Conservation (phyloP, 2,797 vertebrate genomes). For the Pteronotus mesoamericanus region DNA sequence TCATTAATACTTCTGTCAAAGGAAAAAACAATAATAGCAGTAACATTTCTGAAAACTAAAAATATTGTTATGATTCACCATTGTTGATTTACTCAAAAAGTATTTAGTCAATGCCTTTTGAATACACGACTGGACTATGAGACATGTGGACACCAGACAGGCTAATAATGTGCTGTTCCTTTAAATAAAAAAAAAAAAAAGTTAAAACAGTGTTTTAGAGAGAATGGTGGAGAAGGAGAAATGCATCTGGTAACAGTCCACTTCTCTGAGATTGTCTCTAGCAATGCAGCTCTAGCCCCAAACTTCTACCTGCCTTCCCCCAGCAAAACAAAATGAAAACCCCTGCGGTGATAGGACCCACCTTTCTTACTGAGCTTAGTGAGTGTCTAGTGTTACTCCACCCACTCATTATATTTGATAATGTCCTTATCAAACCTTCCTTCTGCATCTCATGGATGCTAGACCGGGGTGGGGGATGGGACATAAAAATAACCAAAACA, state of each 20-base stretch:
- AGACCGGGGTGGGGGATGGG: neutral
- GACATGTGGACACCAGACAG: neutral
- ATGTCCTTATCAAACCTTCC: neutral
- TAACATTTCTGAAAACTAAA: neutral
- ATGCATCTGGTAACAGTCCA: neutral
- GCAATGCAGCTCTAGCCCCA: too few relatives aligned
- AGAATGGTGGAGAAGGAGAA: neutral
- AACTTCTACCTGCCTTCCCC: neutral
- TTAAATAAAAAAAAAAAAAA: neutral
- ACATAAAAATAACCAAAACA: neutral
- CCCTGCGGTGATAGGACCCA: neutral
- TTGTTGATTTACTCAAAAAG: neutral
- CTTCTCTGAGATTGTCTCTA: neutral
- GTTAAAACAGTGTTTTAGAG: neutral
- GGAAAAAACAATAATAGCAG: neutral
- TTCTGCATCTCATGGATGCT: neutral
- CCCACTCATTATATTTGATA: neutral
- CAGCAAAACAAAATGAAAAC: neutral
- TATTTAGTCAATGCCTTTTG: neutral
- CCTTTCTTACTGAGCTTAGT: neutral
- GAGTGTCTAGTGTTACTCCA: neutral
- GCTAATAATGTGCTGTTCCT: neutral
- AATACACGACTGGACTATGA: neutral
- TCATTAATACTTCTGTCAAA: neutral
- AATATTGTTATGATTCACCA: neutral